Base-by-base conservation (phyloP, 2,113 vertebrate genomes). In the Lophotis ruficrista region DNA sequence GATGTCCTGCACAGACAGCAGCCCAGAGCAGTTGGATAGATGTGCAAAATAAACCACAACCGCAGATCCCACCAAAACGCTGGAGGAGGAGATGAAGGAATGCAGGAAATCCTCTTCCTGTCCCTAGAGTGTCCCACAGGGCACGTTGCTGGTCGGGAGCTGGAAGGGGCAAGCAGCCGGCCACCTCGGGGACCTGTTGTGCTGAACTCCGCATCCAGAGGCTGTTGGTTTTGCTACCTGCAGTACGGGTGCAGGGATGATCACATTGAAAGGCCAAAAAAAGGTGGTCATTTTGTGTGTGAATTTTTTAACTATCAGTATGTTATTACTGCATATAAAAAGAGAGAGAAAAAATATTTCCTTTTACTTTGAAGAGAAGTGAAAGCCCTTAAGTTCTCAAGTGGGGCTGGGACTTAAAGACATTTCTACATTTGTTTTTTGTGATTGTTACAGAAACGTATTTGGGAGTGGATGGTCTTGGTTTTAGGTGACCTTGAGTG, bases 401-500 rank as follows among this genome's bases (percentile, higher is more conserved):
- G 28, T 19, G 38, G 13, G 22, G 6, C 43, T 77, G 54, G n/a
- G 33, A 58, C 56, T 87, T 58, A 9, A n/a, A 54, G 69, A 37
- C 27, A 17, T 61, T 84, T 87, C 47, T 87, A 33, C 24, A 30
- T 76, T 56, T 0, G 0, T 68, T 93, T 89, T 61, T 83, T 58
- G n/a, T 62, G 58, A 77, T 77, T 64, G 41, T 71, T 71, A 75
- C 0, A 3, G 48, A 66, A 51, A 57, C n/a, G 33, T n/a, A 2
- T 72, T 79, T 91, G 65, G 16, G 45, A 62, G 54, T 66, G 69
- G 60, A 41, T 25, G 14, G 35, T 16, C 65, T 82, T 77, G 81
- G 69, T 43, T 96, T 92, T 87, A 82, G 80, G 83, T 94, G 89
- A 91, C 89, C 62, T 84, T 41, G 78, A 75, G 62, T 19, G 81